Evolutionary conservation across 1,140 invertebrate genomes (phyloP).

Genomic region (Phenacoccus solenopsis): DNA sequence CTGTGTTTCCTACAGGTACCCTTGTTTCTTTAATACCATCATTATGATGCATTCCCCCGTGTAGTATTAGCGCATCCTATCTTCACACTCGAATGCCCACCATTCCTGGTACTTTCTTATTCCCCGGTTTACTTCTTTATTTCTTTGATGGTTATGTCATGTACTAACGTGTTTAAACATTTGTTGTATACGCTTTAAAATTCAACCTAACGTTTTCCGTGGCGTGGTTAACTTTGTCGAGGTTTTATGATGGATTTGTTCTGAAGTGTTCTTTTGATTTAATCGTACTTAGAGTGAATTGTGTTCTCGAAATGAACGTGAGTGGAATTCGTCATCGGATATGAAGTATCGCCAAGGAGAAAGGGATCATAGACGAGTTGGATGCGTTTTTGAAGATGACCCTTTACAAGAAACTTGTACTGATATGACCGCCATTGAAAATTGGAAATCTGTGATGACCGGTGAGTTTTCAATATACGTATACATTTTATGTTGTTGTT

Average conservation of each 20-base stretch:
- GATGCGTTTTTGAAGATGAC: not conserved
- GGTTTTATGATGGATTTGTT: not conserved
- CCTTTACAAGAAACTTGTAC: not conserved
- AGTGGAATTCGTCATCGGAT: not conserved
- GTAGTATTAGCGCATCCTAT: conserved; percentile 12
- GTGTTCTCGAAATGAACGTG: not conserved
- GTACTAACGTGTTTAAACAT: not conserved
- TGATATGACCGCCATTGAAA: not conserved
- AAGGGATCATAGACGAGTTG: not conserved
- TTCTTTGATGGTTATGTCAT: conserved; percentile 8
- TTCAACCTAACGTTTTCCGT: not conserved
- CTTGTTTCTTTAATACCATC: not conserved
- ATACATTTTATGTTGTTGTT: not conserved
- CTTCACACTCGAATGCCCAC: conserved; percentile 1
- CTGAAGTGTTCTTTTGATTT: not conserved
- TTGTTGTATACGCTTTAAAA: not conserved
- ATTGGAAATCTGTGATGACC: conserved; percentile 11
- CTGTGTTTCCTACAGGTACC: not conserved
- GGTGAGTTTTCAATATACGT: not conserved
- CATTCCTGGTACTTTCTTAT: conserved; percentile 4
- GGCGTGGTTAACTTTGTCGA: not conserved
- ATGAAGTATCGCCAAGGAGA: not conserved
- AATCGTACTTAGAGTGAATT: not conserved
- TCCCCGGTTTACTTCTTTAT: not conserved
- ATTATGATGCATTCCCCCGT: not conserved